Conservation (phyloP, 2,797 vertebrate species). For the Phalanger gymnotis region DNA sequence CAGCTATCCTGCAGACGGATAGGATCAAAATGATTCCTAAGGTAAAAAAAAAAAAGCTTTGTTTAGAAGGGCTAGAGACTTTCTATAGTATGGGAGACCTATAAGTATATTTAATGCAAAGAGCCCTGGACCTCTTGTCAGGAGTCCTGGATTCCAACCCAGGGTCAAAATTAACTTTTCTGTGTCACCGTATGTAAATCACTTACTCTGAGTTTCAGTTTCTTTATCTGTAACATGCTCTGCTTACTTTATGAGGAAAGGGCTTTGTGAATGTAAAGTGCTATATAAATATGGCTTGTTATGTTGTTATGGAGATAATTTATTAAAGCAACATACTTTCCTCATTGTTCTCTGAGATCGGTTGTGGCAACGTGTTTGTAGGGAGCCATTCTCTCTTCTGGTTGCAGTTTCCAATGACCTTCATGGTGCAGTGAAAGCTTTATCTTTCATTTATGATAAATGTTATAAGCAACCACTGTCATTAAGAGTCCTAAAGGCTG, state of each 20-base stretch:
- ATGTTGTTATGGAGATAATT: neutral
- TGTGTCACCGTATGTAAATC: neutral
- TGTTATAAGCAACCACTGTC: neutral
- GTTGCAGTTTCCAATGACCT: neutral
- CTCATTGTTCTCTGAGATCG: neutral
- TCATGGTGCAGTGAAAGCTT: neutral
- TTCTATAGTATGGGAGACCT: neutral
- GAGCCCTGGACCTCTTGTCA: neutral
- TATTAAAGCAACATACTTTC: neutral
- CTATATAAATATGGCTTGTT: neutral
- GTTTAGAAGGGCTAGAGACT: neutral
- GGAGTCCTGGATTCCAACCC: neutral
- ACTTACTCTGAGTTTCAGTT: neutral
- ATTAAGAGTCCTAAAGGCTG: neutral
- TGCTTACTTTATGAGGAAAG: neutral
- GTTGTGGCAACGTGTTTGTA: neutral
- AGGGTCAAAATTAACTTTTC: neutral
- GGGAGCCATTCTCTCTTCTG: neutral
- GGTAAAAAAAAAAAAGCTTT: neutral
- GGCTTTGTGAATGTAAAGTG: neutral
- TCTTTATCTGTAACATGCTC: neutral
- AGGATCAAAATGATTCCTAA: neutral
- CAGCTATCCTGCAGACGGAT: neutral
- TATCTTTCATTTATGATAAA: neutral
- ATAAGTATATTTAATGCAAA: neutral